phyloP scores from a whole-genome alignment of 1,140 invertebrate genomes.

The Psix sp. region DNA sequence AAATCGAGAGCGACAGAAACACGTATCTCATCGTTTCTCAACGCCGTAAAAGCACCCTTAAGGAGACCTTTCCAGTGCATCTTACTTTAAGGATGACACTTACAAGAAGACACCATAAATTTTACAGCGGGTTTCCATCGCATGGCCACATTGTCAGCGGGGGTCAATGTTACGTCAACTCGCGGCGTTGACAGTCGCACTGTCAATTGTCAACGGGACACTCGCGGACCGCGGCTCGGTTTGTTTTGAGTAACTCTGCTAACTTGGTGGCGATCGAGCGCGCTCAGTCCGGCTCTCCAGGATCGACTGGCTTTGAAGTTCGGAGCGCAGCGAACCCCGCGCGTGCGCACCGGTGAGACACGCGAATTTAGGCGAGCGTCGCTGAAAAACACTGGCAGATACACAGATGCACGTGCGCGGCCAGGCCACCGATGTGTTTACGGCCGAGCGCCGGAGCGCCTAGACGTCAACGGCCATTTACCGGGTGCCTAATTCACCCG shows the following conservation, averaged over 20 bases:
- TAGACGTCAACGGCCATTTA: conserved; percentile 35
- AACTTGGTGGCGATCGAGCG: conserved; percentile 14
- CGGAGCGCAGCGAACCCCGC: conserved; percentile 39
- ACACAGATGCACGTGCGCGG: conserved; percentile 39
- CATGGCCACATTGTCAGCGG: background rate
- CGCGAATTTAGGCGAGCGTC: conserved; percentile 28
- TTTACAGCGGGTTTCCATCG: conserved; percentile 12
- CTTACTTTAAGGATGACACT: conserved; percentile 8
- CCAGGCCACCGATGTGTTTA: conserved; percentile 11
- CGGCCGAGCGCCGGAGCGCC: conserved; percentile 20
- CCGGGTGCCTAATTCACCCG: conserved; percentile 25
- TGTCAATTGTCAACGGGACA: background rate
- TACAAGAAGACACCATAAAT: conserved; percentile 1
- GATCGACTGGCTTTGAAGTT: conserved; percentile 49
- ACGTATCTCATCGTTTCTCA: too few species aligned
- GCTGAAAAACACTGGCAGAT: conserved; percentile 22
- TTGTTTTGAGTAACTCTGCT: too few species aligned
- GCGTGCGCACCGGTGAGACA: conserved; percentile 36
- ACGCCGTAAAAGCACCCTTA: too few species aligned
- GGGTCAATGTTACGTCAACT: too few species aligned
- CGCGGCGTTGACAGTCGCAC: conserved; percentile 1
- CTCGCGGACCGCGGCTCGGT: conserved; percentile 3
- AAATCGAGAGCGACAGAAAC: too few species aligned
- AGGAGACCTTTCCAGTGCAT: too few species aligned
- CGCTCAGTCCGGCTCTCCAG: conserved; percentile 37